Conservation (phyloP, 1,140 invertebrate genomes). For the Pinna nobilis region DNA sequence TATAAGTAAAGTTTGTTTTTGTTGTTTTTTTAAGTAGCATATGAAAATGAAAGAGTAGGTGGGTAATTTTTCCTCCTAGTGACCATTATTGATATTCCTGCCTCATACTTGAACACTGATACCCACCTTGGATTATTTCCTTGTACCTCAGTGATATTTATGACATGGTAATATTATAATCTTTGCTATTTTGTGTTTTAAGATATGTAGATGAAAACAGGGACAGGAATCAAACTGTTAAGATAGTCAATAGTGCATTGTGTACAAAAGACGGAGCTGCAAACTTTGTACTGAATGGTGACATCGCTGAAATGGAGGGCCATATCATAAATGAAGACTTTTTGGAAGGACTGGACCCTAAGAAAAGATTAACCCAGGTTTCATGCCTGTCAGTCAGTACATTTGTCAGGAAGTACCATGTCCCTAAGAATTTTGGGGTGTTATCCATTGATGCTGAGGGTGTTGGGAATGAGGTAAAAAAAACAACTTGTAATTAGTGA, state of each 20-base stretch:
- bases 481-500: too few relatives aligned
- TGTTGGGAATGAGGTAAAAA: constrained; percentile 55
- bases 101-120: too few relatives aligned
- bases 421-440: constrained; percentile 62
- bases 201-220: constrained; percentile 55
- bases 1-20: too few relatives aligned
- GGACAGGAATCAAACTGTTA: constrained; percentile 54
- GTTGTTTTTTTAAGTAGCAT: too few relatives aligned
- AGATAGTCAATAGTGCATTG: constrained; percentile 53
- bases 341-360: not conserved
- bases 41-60: too few relatives aligned
- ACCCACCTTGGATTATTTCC: too few relatives aligned
- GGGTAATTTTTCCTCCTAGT: too few relatives aligned
- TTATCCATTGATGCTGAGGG: constrained; percentile 69
- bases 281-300: constrained; percentile 44
- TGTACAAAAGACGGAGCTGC: constrained; percentile 46
- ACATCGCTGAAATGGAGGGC: constrained; percentile 55
- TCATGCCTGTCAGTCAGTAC: constrained; percentile 53
- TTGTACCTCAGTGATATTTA: not conserved
- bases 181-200: too few relatives aligned
- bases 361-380: constrained; percentile 44
- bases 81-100: too few relatives aligned
- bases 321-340: constrained; percentile 38
- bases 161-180: too few relatives aligned
- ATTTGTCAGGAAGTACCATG: constrained; percentile 51